Percentiles rank a stretch among this genome's conserved stretches.
phyloP scores from a whole-genome alignment of 2,888 invertebrate genomes.

The Drosophila silvestris region DNA sequence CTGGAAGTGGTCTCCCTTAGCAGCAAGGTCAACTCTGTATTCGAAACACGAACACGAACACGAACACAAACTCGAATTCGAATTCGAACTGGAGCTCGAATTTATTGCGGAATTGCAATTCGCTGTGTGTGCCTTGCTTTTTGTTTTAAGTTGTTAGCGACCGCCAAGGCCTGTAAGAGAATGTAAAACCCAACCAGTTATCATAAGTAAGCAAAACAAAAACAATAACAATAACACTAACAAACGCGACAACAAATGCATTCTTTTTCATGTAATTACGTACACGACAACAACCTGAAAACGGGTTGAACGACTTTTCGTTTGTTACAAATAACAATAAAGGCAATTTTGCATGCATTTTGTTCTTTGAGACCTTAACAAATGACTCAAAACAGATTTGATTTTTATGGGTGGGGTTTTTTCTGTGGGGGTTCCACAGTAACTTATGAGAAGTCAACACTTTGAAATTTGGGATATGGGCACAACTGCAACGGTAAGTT shows the following conservation, averaged over 20 bases:
- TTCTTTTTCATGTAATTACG: slow-evolving; percentile 53
- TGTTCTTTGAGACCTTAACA: slow-evolving; percentile 37
- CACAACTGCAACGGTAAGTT: slow-evolving; percentile 18
- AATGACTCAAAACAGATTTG: slow-evolving; percentile 41
- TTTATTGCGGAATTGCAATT: slow-evolving; percentile 68
- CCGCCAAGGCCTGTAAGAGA: slow-evolving; percentile 71
- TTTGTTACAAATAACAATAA: slow-evolving; percentile 24
- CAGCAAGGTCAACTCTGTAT: slow-evolving; percentile 32
- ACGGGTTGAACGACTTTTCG: slow-evolving; percentile 75
- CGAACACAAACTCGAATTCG: slow-evolving; percentile 8
- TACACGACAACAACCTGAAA: slow-evolving; percentile 44
- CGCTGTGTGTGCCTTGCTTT: slow-evolving; percentile 31
- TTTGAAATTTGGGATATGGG: not conserved
- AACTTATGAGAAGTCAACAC: not conserved
- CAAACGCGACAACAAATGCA: slow-evolving; percentile 41
- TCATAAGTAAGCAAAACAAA: slow-evolving; percentile 18
- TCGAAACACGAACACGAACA: slow-evolving; percentile 1
- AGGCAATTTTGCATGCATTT: slow-evolving; percentile 44
- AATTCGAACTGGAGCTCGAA: slow-evolving; percentile 18
- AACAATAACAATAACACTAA: slow-evolving; percentile 22
- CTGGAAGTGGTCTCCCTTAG: slow-evolving; percentile 3
- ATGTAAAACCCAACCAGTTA: slow-evolving; percentile 61
- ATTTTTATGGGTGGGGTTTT: slow-evolving; percentile 36
- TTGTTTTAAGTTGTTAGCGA: slow-evolving; percentile 14
- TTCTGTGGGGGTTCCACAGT: not conserved